Base-by-base conservation (phyloP, 2,797 vertebrate genomes). In the Mallotus villosus region DNA sequence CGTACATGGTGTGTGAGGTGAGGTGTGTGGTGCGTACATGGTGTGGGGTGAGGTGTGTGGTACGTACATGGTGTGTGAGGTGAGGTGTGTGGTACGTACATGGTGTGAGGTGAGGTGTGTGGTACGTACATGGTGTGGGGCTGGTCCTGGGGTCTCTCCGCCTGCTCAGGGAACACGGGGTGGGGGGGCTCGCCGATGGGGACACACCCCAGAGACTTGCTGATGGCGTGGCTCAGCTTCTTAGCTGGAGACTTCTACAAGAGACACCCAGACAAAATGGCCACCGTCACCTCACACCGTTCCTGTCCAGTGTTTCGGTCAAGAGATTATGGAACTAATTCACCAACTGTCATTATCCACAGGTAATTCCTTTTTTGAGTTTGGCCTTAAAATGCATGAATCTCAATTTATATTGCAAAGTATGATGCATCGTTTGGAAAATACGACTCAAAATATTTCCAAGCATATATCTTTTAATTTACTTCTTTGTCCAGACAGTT, bases 201-300 rank as follows among this genome's bases (percentile, higher is more conserved):
- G 21, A 99, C 95, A 0, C 97, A 99, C 70, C 97, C 97, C 8
- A 98, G 91, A 3, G 97, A 99, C 81, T 96, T 98, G 79, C 97
- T 98, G 92, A 99, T 98, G 12, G 97, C 97, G 27, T 99, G 97
- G 94, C 96, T 97, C 91, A 99, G 93, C 94, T 99, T 99, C 94
- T 99, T 99, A 68, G 97, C 97, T 3, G 97, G 97, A 19, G 97
- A 99, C 85, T 99, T 99, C 97, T 99, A 94, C 78, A 72, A 83
- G 84, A 78, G 77, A 72, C n/a, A 87, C 37, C n/a, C 32, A 49
- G 74, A 16, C 55, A 72, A 86, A 22, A 76, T 24, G 68, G 60
- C 1, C 7, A 8, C 25, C 17, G 27, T 67, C 51, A 67, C 25
- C 27, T 46, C 25, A 24, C 65, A 29, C 34, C 11, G 7, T 41